Base-by-base conservation (phyloP, 2,797 vertebrate species). In the Rhinophrynus dorsalis region DNA sequence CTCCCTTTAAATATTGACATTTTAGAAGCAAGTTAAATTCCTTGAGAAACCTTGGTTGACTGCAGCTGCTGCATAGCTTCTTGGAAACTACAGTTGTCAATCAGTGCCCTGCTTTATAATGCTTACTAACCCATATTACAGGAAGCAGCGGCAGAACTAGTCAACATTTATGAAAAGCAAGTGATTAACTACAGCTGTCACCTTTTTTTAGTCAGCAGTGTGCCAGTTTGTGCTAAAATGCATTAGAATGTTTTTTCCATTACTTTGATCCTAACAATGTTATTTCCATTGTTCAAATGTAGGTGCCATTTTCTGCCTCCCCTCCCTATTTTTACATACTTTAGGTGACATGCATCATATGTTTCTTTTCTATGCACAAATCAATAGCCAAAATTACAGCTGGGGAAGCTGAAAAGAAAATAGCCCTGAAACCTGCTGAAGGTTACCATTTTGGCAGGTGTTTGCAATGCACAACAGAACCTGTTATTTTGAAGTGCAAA, bases 311-410 rank as follows among this genome's bases (percentile, higher is more conserved):
- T 23, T 24, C 5, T n/a, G n/a, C n/a, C n/a, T n/a, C n/a, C n/a
- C n/a, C n/a, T n/a, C n/a, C n/a, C n/a, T n/a, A n/a, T 48, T 48
- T 48, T 48, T 23, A 48, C 21, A 24, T 23, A 48, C 17, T 23
- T 48, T 23, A 6, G 11, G 33, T n/a, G 12, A 20, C 29, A 4
- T 29, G 32, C 21, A 9, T 57, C n/a, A 23, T 38, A 29, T 42
- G 2, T 60, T 30, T 11, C 27, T 44, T 57, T 67, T 37, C 44
- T 18, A 47, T 26, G 24, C 21, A 42, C 35, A 47, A 71, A 71
- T 71, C 59, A 71, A 48, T 71, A 45, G 32, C 15, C 64, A 30
- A 44, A 61, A 69, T 69, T 62, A 63, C 37, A 55, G 29, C 27
- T 4, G 35, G 17, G 57, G 20, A 62, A 26, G 56, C 47, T 24